Evolutionary conservation across 2,797 vertebrate species (phyloP).

Genomic region (Triplophysa bombifrons): DNA sequence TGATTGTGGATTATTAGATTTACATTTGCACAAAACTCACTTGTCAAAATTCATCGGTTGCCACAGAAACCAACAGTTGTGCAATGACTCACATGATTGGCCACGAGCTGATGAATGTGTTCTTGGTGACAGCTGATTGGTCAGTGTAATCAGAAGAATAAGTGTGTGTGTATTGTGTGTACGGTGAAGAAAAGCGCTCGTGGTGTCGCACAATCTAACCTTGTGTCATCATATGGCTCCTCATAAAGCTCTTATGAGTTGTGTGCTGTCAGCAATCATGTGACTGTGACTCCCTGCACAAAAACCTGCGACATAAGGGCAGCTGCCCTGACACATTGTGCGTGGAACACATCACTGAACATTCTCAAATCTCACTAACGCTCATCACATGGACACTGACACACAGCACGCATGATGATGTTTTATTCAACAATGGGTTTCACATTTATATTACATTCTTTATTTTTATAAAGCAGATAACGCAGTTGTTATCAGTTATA

Average conservation of each 20-base stretch:
- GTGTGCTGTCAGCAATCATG: constrained; percentile 64
- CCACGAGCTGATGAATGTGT: background rate
- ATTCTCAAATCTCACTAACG: background rate
- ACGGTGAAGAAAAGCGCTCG: too few species aligned
- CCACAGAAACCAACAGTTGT: background rate
- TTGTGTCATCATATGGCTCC: background rate
- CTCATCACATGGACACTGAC: background rate
- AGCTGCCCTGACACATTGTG: constrained; percentile 16
- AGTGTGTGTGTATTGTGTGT: too few species aligned
- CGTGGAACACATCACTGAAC: background rate
- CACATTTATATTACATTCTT: too few species aligned
- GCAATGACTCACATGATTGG: background rate
- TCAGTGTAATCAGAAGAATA: background rate
- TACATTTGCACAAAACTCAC: background rate
- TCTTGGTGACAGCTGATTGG: background rate
- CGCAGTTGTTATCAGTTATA: too few species aligned
- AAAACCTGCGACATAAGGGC: constrained; percentile 32
- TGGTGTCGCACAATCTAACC: background rate
- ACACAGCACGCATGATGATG: background rate
- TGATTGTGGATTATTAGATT: background rate
- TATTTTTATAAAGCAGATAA: too few species aligned
- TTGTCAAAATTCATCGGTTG: background rate
- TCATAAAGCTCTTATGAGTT: constrained; percentile 1
- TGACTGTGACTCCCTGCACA: constrained; percentile 55
- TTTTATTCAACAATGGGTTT: too few species aligned